phyloP scores from a whole-genome alignment of 2,797 vertebrate genomes.

The Naso thynnoides region DNA sequence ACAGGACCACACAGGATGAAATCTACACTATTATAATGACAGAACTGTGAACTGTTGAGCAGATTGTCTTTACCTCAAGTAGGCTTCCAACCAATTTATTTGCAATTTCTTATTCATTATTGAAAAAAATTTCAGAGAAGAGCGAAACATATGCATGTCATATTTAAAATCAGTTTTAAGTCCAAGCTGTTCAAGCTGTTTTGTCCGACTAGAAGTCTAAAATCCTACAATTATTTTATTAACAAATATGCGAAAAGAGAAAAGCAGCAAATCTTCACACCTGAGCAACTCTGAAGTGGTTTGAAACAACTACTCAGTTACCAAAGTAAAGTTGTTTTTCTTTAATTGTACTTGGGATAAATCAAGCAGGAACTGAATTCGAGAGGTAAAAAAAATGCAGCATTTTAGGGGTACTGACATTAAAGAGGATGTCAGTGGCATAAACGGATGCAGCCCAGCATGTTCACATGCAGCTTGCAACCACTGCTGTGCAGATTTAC shows the following conservation, averaged over 20 bases:
- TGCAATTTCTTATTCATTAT: background rate
- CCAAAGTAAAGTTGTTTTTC: background rate
- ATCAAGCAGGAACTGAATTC: background rate
- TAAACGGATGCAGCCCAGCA: background rate
- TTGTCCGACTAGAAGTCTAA: background rate
- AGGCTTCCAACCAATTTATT: background rate
- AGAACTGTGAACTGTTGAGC: background rate
- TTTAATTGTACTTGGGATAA: background rate
- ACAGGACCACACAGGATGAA: conserved; percentile 2
- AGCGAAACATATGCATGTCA: background rate
- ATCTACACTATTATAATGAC: background rate
- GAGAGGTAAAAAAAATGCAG: background rate
- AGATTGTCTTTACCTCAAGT: background rate
- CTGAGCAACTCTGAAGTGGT: background rate
- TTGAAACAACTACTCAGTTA: background rate
- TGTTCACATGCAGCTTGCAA: background rate
- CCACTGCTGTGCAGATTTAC: background rate
- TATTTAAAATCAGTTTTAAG: too few relatives aligned
- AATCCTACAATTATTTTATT: background rate
- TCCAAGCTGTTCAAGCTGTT: background rate
- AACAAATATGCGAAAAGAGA: background rate
- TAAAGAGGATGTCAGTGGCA: background rate
- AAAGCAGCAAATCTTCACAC: background rate
- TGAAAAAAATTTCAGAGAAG: too few relatives aligned
- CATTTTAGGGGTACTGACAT: background rate